phyloP scores from a whole-genome alignment of 1,140 invertebrate species.

The Sweltsa coloradensis region DNA sequence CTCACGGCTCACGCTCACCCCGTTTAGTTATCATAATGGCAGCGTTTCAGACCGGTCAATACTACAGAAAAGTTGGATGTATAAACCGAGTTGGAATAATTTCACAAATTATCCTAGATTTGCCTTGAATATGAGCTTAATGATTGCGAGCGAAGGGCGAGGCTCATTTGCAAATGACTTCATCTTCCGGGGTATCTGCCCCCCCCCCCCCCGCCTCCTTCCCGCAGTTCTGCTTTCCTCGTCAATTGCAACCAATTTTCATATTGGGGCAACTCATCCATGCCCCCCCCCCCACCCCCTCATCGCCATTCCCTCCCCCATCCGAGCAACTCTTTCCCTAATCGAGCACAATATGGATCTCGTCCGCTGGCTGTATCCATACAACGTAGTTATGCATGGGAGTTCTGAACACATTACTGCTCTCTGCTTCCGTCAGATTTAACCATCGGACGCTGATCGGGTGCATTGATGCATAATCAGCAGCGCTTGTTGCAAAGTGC shows the following conservation, averaged over 20 bases:
- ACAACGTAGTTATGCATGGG: too few species aligned
- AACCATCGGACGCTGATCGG: background rate
- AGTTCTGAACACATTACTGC: constrained; percentile 1
- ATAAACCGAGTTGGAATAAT: constrained; percentile 18
- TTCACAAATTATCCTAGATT: constrained; percentile 23
- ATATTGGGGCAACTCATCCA: constrained; percentile 27
- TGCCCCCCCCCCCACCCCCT: constrained; percentile 12
- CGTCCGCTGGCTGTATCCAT: too few species aligned
- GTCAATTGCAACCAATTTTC: constrained; percentile 31
- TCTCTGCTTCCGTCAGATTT: constrained; percentile 8
- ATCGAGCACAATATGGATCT: constrained; percentile 2
- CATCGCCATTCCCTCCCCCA: background rate
- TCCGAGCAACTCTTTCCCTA: background rate
- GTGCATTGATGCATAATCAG: background rate
- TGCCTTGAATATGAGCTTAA: constrained; percentile 29
- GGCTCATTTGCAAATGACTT: constrained; percentile 34
- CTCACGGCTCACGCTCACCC: too few species aligned
- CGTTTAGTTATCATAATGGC: too few species aligned
- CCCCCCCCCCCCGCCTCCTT: too few species aligned
- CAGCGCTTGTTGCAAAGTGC: too few species aligned
- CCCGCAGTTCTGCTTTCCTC: constrained; percentile 18
- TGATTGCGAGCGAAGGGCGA: constrained; percentile 24
- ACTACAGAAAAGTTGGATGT: background rate
- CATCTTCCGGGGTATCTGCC: constrained; percentile 21
- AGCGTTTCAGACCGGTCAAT: too few species aligned